Evolutionary conservation across 2,113 vertebrate species (phyloP).

Genomic region (Jacana jacana): DNA sequence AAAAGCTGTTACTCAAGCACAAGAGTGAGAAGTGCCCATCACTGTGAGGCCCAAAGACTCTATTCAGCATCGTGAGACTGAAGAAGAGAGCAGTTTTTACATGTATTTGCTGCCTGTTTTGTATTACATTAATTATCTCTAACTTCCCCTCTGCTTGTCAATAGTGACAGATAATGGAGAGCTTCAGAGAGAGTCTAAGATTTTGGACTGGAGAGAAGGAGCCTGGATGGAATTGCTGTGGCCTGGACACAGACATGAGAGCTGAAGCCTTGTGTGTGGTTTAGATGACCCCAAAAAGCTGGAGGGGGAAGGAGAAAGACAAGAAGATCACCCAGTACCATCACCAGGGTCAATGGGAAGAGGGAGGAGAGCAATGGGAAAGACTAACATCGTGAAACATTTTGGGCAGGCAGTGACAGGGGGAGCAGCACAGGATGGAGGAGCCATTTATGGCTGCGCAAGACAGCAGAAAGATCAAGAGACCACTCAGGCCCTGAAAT

Average conservation of each 20-base stretch:
- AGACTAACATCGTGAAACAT: neutral
- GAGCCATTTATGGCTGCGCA: neutral
- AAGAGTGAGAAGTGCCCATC: neutral
- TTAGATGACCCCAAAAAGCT: neutral
- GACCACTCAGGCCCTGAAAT: neutral
- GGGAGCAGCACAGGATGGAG: neutral
- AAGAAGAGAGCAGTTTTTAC: neutral
- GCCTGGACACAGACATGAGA: accelerated
- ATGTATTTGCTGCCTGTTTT: neutral
- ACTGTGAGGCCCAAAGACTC: neutral
- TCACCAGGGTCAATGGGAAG: neutral
- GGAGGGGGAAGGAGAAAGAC: neutral
- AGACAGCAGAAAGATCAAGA: neutral
- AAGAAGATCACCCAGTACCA: neutral
- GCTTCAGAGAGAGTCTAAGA: neutral
- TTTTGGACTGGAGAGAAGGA: neutral
- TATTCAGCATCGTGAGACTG: neutral
- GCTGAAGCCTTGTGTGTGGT: neutral
- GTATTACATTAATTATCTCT: neutral
- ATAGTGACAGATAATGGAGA: neutral
- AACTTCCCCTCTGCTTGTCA: neutral
- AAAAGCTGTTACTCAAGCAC: neutral
- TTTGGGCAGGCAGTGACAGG: accelerated
- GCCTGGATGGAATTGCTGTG: neutral
- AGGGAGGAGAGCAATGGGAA: neutral